Conservation (phyloP, 2,797 vertebrate genomes). For the Limnodromus scolopaceus region DNA sequence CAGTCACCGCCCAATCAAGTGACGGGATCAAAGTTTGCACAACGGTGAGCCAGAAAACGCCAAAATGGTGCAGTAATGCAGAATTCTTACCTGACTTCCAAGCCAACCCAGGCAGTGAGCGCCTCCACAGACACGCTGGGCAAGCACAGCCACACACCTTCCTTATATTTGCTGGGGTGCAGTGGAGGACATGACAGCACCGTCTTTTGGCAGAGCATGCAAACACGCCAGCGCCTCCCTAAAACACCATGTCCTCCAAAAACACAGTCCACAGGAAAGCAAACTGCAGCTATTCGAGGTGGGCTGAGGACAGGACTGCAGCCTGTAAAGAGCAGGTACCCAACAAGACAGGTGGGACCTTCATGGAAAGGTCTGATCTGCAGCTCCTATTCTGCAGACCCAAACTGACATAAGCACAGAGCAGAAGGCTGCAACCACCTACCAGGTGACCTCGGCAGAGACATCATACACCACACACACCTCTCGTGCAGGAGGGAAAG, state of each 20-base stretch:
- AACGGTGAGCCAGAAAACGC: not conserved
- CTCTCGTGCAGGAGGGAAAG: not conserved
- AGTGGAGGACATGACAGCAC: not conserved
- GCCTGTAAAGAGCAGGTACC: not conserved
- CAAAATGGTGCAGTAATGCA: not conserved
- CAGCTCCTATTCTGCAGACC: not conserved
- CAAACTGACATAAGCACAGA: fast-evolving
- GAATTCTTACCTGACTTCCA: not conserved
- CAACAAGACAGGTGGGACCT: not conserved
- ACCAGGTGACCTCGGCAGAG: not conserved
- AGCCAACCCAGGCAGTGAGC: not conserved
- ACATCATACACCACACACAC: not conserved
- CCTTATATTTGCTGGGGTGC: not conserved
- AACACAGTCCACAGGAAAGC: not conserved
- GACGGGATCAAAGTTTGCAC: not conserved
- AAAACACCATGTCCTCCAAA: not conserved
- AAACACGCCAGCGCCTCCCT: not conserved
- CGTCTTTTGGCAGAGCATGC: not conserved
- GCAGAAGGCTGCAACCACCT: not conserved
- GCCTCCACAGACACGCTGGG: not conserved
- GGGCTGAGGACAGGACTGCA: not conserved
- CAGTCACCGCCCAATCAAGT: not conserved
- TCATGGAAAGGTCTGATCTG: not conserved
- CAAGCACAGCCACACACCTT: not conserved
- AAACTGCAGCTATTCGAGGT: not conserved